phyloP scores from a whole-genome alignment of 2,797 vertebrate genomes.

The Microchirus variegatus region DNA sequence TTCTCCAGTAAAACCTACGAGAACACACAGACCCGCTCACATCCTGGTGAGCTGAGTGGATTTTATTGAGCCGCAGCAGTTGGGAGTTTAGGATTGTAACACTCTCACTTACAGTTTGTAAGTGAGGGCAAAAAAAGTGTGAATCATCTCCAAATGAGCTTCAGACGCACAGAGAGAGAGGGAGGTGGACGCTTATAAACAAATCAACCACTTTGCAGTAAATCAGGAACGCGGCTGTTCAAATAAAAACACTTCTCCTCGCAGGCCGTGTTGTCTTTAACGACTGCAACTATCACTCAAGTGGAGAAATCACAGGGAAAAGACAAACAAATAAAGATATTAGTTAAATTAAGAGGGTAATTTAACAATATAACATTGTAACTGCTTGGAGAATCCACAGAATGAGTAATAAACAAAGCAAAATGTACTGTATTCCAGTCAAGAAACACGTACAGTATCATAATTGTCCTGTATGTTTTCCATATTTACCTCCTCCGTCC shows the following conservation, averaged over 20 bases:
- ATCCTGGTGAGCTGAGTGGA: too few species aligned
- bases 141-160: conserved; percentile 3
- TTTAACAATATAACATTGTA: too few species aligned
- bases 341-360: too few species aligned
- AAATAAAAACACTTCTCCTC: too few species aligned
- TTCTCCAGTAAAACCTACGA: too few species aligned
- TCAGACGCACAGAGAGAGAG: not conserved
- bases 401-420: not conserved
- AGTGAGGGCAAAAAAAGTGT: not conserved
- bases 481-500: not conserved
- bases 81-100: not conserved
- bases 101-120: not conserved
- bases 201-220: too few species aligned
- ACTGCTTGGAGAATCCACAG: not conserved
- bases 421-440: conserved; percentile 9
- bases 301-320: too few species aligned
- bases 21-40: too few species aligned
- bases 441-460: not conserved
- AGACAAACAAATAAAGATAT: too few species aligned
- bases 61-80: not conserved
- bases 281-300: too few species aligned
- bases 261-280: too few species aligned
- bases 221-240: too few species aligned
- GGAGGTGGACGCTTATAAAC: not conserved
- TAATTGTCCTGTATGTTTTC: conserved; percentile 4